These are phyloP conservation scores for Drosophila multiciliata DNA, from an alignment of 2,888 invertebrate genomes.

Conservation along the genomic window DNA sequence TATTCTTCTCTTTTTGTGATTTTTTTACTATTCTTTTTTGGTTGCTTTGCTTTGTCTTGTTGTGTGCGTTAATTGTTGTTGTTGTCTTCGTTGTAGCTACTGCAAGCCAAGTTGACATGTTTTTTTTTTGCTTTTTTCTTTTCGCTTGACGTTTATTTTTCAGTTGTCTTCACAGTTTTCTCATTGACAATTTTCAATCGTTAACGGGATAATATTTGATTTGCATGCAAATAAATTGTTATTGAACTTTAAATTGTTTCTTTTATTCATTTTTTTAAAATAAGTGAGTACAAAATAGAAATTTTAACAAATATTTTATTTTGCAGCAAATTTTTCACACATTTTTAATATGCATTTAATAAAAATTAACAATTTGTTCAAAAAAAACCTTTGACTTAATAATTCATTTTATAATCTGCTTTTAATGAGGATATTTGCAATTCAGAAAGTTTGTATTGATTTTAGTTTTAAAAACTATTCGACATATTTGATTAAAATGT, in stretches of 20 bases:
- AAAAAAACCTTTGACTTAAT: too few relatives aligned
- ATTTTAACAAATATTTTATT: background rate
- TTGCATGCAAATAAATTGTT: background rate
- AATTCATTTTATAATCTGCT: too few relatives aligned
- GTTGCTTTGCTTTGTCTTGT: slow-evolving; percentile 38
- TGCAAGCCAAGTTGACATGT: slow-evolving; percentile 45
- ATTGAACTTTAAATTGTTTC: background rate
- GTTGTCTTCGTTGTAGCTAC: slow-evolving; percentile 42
- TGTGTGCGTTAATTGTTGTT: slow-evolving; percentile 58
- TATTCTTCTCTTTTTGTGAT: slow-evolving; percentile 26
- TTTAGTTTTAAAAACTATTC: too few relatives aligned
- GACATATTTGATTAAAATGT: too few relatives aligned
- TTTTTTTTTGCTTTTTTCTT: slow-evolving; percentile 50
- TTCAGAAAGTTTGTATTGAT: too few relatives aligned
- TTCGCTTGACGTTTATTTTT: slow-evolving; percentile 41
- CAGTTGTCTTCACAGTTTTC: slow-evolving; percentile 22
- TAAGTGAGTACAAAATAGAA: background rate
- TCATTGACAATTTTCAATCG: slow-evolving; percentile 13
- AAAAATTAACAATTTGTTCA: background rate
- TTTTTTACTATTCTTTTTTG: slow-evolving; percentile 19
- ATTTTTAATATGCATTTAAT: background rate
- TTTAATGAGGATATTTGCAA: too few relatives aligned
- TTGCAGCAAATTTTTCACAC: background rate
- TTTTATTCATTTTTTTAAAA: background rate
- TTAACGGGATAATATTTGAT: slow-evolving; percentile 15